Base-by-base conservation (phyloP, 2,113 vertebrate species). In the Albula glossodonta region DNA sequence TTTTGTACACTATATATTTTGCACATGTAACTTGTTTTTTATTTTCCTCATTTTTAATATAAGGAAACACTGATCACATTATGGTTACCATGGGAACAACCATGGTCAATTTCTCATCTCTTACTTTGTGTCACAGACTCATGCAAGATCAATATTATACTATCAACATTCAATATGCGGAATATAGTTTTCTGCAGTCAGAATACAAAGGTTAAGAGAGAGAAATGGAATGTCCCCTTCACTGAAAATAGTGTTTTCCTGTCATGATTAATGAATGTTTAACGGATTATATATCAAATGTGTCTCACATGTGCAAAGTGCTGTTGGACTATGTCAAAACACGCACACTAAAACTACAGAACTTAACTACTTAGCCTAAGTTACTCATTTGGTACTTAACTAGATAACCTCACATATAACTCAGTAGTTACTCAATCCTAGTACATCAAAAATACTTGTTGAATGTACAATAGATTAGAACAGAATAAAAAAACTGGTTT, bases 121-220 rank as follows among this genome's bases (percentile, higher is more conserved):
- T 89, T 90, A 90, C 88, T 92, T 91, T 89, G 94, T 92, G 95
- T 93, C 87, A 90, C 90, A 91, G 92, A 94, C 95, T 92, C 93
- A 96, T 94, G 93, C 95, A 94, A 95, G 95, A 95, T 96, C 96
- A 95, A 96, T 96, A 95, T 50, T 93, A 93, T 95, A 96, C 96
- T 95, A 96, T 56, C 6, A 56, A 96, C 96, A 96, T 96, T 96
- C 93, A 96, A 96, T 96, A 94, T 41, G 31, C 31, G 31, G 31
- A 83, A 41, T 56, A 4, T 56, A 94, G 92, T 92, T 94, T 63
- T 95, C 94, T 95, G 95, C 95, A 93, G 49, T 96, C 90, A 93
- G 94, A 96, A 96, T 91, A 93, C 91, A 94, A 93, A 95, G 95
- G 94, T 94, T 93, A 96, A 94, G 80, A 94, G 95, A 95, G 93